Evolutionary conservation across 2,797 vertebrate species (phyloP).

Genomic region (Onychomys arenicola): DNA sequence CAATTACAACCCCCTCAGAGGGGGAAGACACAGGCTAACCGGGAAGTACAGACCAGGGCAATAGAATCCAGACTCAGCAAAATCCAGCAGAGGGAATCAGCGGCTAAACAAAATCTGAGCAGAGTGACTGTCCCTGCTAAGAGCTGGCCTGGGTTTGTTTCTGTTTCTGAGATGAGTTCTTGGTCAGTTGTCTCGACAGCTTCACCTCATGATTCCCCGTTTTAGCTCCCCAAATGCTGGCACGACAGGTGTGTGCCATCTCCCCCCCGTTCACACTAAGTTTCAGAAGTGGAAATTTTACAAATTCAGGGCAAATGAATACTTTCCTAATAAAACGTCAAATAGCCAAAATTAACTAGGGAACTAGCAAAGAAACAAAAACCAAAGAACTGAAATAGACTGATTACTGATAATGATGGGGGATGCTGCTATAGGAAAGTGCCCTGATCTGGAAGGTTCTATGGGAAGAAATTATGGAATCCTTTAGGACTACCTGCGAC

Average conservation of each 20-base stretch:
- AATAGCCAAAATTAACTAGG: background rate
- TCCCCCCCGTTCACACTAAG: background rate
- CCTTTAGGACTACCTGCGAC: background rate
- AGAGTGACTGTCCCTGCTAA: background rate
- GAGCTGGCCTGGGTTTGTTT: background rate
- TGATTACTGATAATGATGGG: background rate
- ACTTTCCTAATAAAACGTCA: background rate
- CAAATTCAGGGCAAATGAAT: conserved; percentile 12
- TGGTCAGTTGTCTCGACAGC: background rate
- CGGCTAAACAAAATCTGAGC: background rate
- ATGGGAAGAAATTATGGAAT: background rate
- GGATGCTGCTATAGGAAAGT: background rate
- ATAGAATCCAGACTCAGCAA: background rate
- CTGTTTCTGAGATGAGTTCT: background rate
- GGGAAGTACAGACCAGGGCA: background rate
- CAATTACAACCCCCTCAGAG: background rate
- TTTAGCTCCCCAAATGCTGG: background rate
- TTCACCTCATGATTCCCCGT: background rate
- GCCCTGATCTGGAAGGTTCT: background rate
- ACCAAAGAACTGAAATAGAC: background rate
- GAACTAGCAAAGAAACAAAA: background rate
- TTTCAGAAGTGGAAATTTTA: conserved; percentile 23
- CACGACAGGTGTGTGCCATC: background rate
- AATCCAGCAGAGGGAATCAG: background rate
- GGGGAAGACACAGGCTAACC: background rate